These are phyloP conservation scores for Crotalus adamanteus DNA, from an alignment of 2,797 vertebrate genomes.

Conservation along the genomic window DNA sequence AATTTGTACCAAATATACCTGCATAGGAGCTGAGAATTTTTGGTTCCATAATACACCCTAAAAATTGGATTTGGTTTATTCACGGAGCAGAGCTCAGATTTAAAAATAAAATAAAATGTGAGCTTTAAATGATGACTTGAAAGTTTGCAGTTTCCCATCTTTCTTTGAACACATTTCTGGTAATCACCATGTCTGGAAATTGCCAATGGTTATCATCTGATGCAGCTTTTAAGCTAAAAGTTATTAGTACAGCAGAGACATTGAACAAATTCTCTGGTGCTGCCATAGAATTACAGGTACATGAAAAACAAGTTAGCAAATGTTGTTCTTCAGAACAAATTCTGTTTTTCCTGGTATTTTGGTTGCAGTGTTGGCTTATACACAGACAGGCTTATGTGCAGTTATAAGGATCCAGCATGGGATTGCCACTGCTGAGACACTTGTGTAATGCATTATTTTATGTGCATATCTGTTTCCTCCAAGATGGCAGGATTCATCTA, in stretches of 20 bases:
- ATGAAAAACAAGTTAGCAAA: neutral
- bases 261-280: neutral
- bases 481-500: neutral
- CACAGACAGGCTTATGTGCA: neutral
- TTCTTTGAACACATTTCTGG: neutral
- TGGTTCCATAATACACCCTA: neutral
- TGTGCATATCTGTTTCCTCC: neutral
- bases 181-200: neutral
- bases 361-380: neutral
- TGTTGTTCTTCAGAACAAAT: neutral
- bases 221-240: neutral
- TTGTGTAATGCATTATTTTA: neutral
- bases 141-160: neutral
- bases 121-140: neutral
- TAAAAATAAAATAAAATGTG: neutral
- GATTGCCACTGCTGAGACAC: neutral
- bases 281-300: neutral
- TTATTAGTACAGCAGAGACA: neutral
- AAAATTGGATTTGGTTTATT: neutral
- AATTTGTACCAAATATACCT: neutral
- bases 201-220: neutral
- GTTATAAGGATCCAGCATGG: neutral
- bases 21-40: neutral
- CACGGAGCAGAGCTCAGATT: neutral
- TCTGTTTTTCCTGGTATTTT: neutral